These are phyloP conservation scores for Tipula lateralis DNA, from an alignment of 2,888 invertebrate genomes.

Conservation along the genomic window DNA sequence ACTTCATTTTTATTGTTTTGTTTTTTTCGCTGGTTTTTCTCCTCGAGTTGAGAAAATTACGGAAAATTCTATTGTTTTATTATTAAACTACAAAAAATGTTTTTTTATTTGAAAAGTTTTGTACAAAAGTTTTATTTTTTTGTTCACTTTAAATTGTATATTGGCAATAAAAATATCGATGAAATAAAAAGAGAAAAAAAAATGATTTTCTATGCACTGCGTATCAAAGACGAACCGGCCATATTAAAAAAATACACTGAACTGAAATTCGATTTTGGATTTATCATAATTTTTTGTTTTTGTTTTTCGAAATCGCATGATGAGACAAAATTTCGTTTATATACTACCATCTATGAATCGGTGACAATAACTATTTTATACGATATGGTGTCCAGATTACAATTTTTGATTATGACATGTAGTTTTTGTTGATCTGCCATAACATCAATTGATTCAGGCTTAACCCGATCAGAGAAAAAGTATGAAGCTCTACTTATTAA, in stretches of 20 bases:
- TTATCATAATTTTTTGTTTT: neutral
- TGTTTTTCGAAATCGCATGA: neutral
- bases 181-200: slow-evolving; percentile 26
- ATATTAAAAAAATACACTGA: slow-evolving; percentile 32
- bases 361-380: no score
- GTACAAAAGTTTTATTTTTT: slow-evolving; percentile 20
- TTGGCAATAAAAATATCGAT: slow-evolving; percentile 26
- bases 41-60: neutral
- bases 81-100: slow-evolving; percentile 6
- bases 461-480: no score
- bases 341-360: no score
- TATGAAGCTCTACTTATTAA: no score
- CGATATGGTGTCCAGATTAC: no score
- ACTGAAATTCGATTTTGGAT: slow-evolving; percentile 30
- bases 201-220: slow-evolving; percentile 31
- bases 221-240: slow-evolving; percentile 32
- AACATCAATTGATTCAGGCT: no score
- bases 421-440: no score
- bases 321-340: neutral
- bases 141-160: slow-evolving; percentile 25
- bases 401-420: no score
- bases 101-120: slow-evolving; percentile 26
- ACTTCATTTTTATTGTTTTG: slow-evolving; percentile 29
- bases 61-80: neutral
- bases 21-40: neutral